A percentile compares a stretch with the other conserved stretches of the same genome.
These are phyloP conservation scores for Haplochromis vanheusdeni DNA, from an alignment of 2,113 vertebrate genomes.

Conservation along the genomic window DNA sequence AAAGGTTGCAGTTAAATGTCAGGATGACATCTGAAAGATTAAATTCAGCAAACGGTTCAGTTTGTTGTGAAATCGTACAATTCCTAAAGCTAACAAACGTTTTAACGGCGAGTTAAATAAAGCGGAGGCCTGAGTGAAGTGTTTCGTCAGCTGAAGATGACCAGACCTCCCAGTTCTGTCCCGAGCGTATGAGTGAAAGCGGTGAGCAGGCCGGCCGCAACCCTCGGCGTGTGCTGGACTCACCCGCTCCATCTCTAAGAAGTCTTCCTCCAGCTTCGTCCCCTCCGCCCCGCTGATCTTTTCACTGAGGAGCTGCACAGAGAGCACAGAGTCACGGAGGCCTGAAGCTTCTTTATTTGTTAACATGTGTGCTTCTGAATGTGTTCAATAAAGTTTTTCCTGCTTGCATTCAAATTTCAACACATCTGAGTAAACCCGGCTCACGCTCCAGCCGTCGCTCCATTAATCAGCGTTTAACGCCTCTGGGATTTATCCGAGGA, in stretches of 20 bases:
- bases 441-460: neutral
- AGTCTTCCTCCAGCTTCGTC: slow-evolving; percentile 90
- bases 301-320: slow-evolving; percentile 84
- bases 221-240: slow-evolving; percentile 31
- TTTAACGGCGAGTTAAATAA: neutral
- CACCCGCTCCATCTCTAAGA: slow-evolving; percentile 93
- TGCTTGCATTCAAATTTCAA: neutral
- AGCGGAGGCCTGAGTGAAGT: neutral
- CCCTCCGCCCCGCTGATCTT: slow-evolving; percentile 93
- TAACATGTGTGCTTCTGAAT: neutral
- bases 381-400: neutral
- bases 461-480: neutral
- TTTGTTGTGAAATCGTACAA: neutral
- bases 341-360: neutral
- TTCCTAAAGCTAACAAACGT: rapidly evolving
- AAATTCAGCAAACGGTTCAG: neutral
- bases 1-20: neutral
- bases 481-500: neutral
- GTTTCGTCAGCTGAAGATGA: neutral
- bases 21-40: neutral
- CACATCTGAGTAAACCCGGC: neutral
- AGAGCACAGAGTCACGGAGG: neutral
- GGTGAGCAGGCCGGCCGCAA: neutral
- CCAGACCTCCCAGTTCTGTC: neutral
- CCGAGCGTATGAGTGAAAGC: no score